A percentile compares a stretch with the other conserved stretches of the same genome.
These are phyloP conservation scores for Silurus asotus DNA, from an alignment of 2,113 vertebrate genomes.

Conservation along the genomic window DNA sequence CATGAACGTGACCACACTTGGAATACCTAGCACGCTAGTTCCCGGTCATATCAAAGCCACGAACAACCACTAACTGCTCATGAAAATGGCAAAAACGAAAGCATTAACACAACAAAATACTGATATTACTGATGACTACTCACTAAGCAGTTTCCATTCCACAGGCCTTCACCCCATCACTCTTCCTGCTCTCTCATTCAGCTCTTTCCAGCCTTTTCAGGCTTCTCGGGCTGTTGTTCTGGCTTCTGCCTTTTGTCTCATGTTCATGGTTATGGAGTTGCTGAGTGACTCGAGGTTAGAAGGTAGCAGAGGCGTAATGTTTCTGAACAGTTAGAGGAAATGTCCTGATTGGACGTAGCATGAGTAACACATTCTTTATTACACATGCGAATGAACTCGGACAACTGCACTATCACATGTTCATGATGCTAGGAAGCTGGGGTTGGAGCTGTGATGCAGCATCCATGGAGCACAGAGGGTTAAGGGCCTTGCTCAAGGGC, in stretches of 20 bases:
- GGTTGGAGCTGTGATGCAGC: too few species aligned
- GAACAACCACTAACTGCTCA: background rate
- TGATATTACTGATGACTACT: background rate
- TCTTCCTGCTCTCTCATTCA: constrained; percentile 5
- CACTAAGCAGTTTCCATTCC: background rate
- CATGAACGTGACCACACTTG: background rate
- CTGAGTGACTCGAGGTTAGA: constrained; percentile 9
- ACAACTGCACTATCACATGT: background rate
- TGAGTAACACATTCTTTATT: background rate
- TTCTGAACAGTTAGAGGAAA: constrained; percentile 14
- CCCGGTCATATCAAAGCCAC: background rate
- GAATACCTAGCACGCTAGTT: background rate
- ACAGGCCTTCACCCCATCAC: background rate
- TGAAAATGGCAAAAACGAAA: background rate
- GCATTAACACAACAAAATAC: background rate
- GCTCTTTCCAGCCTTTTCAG: background rate
- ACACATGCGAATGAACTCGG: background rate
- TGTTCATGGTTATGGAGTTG: constrained; percentile 17
- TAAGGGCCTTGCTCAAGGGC: too few species aligned
- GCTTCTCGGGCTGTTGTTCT: background rate
- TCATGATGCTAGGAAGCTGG: too few species aligned
- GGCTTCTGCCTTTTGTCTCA: background rate
- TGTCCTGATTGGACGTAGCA: background rate
- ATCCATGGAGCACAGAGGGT: too few species aligned
- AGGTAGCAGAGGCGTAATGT: constrained; percentile 19